These are phyloP conservation scores for Anser brachyrhynchus DNA, from an alignment of 2,113 vertebrate species.

Conservation along the genomic window DNA sequence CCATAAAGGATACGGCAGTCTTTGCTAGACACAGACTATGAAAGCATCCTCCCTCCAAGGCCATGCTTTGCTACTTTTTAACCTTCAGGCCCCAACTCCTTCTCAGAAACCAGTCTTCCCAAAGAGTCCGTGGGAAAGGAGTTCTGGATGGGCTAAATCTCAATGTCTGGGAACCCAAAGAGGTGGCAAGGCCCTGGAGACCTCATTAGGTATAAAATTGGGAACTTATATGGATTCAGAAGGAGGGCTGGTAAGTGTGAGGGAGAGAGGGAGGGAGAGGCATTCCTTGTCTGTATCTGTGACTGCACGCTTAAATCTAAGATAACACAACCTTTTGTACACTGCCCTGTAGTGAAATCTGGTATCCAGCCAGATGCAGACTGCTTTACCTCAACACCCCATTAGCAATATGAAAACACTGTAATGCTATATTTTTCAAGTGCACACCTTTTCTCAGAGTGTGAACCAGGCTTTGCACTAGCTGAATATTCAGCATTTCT, in stretches of 20 bases:
- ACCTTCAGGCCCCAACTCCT: fast-evolving
- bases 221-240: background rate
- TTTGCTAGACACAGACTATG: background rate
- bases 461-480: background rate
- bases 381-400: background rate
- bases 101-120: background rate
- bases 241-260: background rate
- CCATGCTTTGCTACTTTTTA: background rate
- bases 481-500: background rate
- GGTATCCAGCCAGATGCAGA: background rate
- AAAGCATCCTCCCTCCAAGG: background rate
- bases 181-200: background rate
- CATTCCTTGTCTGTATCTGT: background rate
- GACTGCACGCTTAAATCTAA: background rate
- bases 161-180: fast-evolving
- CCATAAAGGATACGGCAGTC: background rate
- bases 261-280: background rate
- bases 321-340: background rate
- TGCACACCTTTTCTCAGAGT: background rate
- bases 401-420: background rate
- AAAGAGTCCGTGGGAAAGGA: background rate
- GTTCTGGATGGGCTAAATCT: background rate
- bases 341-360: background rate
- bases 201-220: background rate
- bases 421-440: background rate